phyloP scores from a whole-genome alignment of 2,113 vertebrate species.

The Colius striatus region DNA sequence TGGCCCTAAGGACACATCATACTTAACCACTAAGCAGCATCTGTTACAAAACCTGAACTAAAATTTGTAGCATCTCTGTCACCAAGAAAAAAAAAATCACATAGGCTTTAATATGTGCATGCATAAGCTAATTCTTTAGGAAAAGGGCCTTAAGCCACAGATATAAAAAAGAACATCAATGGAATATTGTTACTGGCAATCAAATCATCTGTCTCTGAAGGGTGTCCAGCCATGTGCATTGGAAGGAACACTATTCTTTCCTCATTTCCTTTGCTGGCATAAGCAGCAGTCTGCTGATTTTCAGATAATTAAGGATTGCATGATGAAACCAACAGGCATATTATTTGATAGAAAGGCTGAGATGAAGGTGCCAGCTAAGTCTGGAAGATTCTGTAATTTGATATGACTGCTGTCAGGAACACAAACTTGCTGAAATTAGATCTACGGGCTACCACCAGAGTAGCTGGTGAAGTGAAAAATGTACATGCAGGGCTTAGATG shows the following conservation, averaged over 20 bases:
- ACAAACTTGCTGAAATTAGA: conserved; percentile 59
- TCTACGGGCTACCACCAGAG: conserved; percentile 38
- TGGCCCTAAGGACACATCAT: background rate
- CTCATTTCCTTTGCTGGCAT: conserved; percentile 60
- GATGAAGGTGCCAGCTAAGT: conserved; percentile 68
- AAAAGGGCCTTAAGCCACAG: conserved; percentile 15
- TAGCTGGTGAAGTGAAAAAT: conserved; percentile 58
- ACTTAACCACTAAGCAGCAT: conserved; percentile 1
- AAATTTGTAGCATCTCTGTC: background rate
- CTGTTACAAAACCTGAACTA: conserved; percentile 17
- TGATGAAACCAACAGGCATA: conserved; percentile 68
- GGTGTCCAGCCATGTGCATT: conserved; percentile 36
- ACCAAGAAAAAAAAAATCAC: background rate
- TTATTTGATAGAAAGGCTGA: conserved; percentile 71
- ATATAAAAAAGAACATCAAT: conserved; percentile 28
- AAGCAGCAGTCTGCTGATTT: conserved; percentile 64
- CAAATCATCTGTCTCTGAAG: conserved; percentile 57
- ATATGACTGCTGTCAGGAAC: conserved; percentile 69
- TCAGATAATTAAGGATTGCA: conserved; percentile 71
- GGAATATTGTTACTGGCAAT: conserved; percentile 57
- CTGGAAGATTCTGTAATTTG: conserved; percentile 67
- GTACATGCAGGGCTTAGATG: conserved; percentile 48
- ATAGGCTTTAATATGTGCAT: conserved; percentile 18
- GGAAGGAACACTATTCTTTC: conserved; percentile 43
- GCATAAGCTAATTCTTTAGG: conserved; percentile 24